phyloP scores from a whole-genome alignment of 2,113 vertebrate genomes.

The Tapirus terrestris region DNA sequence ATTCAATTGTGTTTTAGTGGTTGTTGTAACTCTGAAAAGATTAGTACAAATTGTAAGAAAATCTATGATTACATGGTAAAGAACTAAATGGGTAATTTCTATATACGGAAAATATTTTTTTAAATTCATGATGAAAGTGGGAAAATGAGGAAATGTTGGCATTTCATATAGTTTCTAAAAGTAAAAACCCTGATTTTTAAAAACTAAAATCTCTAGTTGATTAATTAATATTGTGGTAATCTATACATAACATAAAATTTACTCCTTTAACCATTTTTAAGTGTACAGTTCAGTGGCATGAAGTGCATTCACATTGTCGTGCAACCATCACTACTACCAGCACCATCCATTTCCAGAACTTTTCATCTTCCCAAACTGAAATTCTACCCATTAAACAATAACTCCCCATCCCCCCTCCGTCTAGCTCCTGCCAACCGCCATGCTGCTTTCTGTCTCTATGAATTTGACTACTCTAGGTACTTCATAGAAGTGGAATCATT shows the following conservation, averaged over 20 bases:
- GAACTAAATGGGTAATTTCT: slow-evolving; percentile 14
- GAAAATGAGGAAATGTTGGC: slow-evolving; percentile 28
- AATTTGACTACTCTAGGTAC: not conserved
- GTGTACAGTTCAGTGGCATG: not conserved
- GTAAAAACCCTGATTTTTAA: slow-evolving; percentile 34
- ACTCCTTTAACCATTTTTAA: not conserved
- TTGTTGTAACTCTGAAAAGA: slow-evolving; percentile 57
- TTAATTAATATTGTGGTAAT: slow-evolving; percentile 35
- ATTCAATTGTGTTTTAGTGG: slow-evolving; percentile 33
- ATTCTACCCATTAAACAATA: not conserved
- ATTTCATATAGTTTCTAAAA: slow-evolving; percentile 38
- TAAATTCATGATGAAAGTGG: slow-evolving; percentile 18
- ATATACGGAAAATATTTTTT: not conserved
- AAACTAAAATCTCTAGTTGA: not conserved
- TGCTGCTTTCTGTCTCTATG: slow-evolving; percentile 34
- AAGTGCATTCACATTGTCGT: not conserved
- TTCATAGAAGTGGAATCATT: slow-evolving; percentile 7
- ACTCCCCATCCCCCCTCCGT: not conserved
- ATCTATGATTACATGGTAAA: slow-evolving; percentile 19
- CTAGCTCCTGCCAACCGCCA: not conserved
- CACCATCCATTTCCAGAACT: not conserved
- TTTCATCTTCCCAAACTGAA: slow-evolving; percentile 9
- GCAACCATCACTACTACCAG: not conserved
- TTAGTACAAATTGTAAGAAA: slow-evolving; percentile 57
- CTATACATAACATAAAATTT: not conserved